Conservation (phyloP, 2,888 invertebrate species). For the Scrobipalpa costella region DNA sequence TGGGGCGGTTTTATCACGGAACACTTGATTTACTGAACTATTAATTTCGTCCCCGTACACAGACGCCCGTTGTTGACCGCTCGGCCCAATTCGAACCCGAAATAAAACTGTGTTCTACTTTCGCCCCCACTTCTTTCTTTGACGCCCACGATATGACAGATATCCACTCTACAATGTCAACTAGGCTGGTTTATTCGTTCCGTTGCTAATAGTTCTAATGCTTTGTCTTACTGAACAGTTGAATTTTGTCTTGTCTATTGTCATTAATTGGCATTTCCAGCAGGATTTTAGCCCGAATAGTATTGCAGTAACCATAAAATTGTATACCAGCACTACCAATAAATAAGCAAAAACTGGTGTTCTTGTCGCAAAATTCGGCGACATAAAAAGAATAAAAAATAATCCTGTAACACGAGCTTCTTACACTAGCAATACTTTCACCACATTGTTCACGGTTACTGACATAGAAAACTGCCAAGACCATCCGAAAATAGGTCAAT, state of each 20-base stretch:
- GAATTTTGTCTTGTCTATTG: neutral
- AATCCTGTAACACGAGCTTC: neutral
- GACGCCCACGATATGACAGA: conserved; percentile 24
- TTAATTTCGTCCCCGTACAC: conserved; percentile 9
- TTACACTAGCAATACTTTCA: conserved; percentile 10
- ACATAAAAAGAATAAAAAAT: neutral
- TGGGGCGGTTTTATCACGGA: neutral
- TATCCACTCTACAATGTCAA: conserved; percentile 19
- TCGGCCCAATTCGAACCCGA: conserved; percentile 72
- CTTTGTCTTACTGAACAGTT: neutral
- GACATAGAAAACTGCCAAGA: conserved; percentile 14
- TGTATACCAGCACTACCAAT: neutral
- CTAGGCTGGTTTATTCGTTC: conserved; percentile 1
- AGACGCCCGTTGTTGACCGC: conserved; percentile 70
- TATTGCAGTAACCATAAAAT: neutral
- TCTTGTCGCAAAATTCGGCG: neutral
- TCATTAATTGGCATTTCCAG: neutral
- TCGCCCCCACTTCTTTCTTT: conserved; percentile 49
- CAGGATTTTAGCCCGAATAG: neutral
- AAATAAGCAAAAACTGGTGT: neutral
- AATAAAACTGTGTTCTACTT: conserved; percentile 74
- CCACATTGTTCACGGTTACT: conserved; percentile 5
- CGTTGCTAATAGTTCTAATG: neutral
- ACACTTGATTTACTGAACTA: conserved; percentile 14
- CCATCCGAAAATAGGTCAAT: conserved; percentile 14